phyloP scores from a whole-genome alignment of 2,797 vertebrate genomes.

The Paramormyrops hopkinsi region DNA sequence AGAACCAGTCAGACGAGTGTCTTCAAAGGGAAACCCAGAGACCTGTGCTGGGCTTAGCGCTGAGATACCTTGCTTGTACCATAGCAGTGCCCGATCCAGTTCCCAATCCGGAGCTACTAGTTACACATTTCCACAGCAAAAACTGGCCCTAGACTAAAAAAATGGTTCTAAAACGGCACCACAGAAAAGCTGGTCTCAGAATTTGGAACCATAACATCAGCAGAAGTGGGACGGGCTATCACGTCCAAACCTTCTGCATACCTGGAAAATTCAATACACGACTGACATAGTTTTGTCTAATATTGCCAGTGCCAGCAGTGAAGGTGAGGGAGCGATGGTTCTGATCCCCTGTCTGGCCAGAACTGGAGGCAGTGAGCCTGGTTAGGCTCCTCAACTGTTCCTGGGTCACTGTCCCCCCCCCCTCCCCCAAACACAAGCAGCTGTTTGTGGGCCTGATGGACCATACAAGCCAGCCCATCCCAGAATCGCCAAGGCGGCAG shows the following conservation, averaged over 20 bases:
- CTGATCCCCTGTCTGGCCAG: background rate
- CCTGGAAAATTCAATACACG: background rate
- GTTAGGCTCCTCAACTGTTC: background rate
- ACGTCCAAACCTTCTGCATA: background rate
- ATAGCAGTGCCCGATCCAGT: background rate
- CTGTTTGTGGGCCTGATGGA: background rate
- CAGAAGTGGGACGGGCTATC: background rate
- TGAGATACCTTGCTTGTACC: background rate
- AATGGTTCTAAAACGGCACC: background rate
- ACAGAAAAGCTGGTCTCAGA: background rate
- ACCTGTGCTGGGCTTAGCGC: background rate
- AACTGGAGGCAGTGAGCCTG: background rate
- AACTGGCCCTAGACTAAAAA: background rate
- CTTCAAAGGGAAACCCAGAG: background rate
- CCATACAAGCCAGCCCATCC: no score
- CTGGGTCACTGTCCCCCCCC: background rate
- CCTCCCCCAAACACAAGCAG: background rate
- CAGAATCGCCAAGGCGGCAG: background rate
- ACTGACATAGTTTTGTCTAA: background rate
- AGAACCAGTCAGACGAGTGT: background rate
- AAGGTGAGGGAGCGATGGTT: background rate
- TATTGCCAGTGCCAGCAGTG: background rate
- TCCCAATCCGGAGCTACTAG: background rate
- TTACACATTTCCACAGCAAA: background rate
- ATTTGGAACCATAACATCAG: background rate